Conservation (phyloP, 1,140 invertebrate genomes). For the Riptortus pedestris region DNA sequence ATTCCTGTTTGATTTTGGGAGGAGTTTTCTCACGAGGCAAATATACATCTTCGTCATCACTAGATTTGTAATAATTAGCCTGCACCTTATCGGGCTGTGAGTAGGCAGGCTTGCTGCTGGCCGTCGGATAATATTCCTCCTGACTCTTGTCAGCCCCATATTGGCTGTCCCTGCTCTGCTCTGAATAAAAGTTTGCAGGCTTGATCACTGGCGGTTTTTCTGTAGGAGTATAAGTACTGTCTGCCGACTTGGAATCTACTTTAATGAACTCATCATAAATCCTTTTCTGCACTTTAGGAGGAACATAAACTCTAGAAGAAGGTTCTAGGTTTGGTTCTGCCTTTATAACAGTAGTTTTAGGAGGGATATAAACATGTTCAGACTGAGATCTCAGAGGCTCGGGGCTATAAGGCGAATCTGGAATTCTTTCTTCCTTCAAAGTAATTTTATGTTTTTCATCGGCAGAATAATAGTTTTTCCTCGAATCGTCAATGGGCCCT, state of each 20-base stretch:
- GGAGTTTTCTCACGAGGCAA: not conserved
- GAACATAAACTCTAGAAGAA: not conserved
- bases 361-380: slow-evolving; percentile 2
- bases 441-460: too few species aligned
- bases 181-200: not conserved
- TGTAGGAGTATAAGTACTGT: not conserved
- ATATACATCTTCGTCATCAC: not conserved
- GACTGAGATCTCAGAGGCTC: not conserved
- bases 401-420: not conserved
- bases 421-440: not conserved
- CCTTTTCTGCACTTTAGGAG: not conserved
- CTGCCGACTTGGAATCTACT: too few species aligned
- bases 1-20: not conserved
- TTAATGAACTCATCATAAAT: not conserved
- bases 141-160: not conserved
- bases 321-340: not conserved
- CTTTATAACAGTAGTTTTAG: not conserved
- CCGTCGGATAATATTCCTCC: not conserved
- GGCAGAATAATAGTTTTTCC: not conserved
- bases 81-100: not conserved
- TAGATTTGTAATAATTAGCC: not conserved
- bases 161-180: too few species aligned
- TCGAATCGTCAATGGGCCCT: not conserved
- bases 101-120: too few species aligned
- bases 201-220: not conserved